Evolutionary conservation across 2,888 invertebrate genomes (phyloP), one percentile per base, ranked within the genome.

Genomic region (Leptopilina drosophilae): DNA sequence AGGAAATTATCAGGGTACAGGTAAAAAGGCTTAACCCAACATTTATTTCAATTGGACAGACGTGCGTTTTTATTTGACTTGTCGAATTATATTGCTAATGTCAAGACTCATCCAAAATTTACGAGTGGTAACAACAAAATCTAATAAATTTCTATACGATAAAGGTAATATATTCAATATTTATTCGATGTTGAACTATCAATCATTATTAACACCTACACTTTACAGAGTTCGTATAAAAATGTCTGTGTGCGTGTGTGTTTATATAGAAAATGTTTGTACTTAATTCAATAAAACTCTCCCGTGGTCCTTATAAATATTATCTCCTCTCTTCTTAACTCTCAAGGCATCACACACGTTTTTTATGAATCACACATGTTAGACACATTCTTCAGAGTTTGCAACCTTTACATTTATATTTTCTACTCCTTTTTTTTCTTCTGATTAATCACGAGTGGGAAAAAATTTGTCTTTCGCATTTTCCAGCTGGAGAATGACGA

Each of bases 1-100:
- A 73, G 73, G 53, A 73, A 73, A 73, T 73, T 73, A 73, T 73
- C 73, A 73, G 56, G 56, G 26, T 73, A 73, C 73, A 73, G 5
- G 73, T 14, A 56, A 73, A 40, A 33, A 56, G 33, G 73, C 56
- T 56, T 73, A 73, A 56, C 73, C 56, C 33, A 33, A 33, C 73
- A 73, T 73, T 73, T 15, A 73, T 73, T 73, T 73, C 73, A 73
- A 73, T 73, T 73, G 33, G 33, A 33, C 26, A 56, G 33, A n/a
- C 26, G 12, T 9, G 2, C 9, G 49, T 49, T 62, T 33, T 73
- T 56, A 56, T 56, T 56, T 53, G 73, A 73, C 73, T 73, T 56
- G 56, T 33, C 26, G 73, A 73, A 73, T 56, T 49, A 9, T 33
- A 33, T 56, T 33, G 73, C 26, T 73, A 73, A 73, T 73, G 33